Evolutionary conservation across 2,888 invertebrate species (phyloP).

Genomic region (Lycocerus yunnanus): DNA sequence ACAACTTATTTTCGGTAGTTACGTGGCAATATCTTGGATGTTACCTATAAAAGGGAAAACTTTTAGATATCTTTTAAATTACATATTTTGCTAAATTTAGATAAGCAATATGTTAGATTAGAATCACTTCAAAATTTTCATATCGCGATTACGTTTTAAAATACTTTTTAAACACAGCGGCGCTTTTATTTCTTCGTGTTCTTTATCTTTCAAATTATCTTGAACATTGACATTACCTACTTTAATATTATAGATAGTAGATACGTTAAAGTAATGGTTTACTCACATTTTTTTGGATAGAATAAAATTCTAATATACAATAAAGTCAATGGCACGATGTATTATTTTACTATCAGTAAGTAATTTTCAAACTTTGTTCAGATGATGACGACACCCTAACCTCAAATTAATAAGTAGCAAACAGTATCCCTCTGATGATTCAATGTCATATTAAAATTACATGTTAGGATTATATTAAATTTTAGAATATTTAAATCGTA

Average conservation of each 20-base stretch:
- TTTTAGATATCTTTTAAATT: not conserved
- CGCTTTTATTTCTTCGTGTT: not conserved
- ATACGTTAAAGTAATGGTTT: not conserved
- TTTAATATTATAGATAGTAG: not conserved
- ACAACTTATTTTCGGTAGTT: not conserved
- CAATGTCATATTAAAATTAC: too few species aligned
- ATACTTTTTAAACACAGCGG: not conserved
- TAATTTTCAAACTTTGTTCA: not conserved
- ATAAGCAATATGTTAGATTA: not conserved
- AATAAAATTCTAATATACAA: not conserved
- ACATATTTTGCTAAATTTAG: not conserved
- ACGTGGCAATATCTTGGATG: not conserved
- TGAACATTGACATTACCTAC: not conserved
- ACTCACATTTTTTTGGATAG: not conserved
- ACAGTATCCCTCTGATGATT: too few species aligned
- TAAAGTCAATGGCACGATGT: not conserved
- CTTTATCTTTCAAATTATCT: not conserved
- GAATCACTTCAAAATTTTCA: not conserved
- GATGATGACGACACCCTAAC: not conserved
- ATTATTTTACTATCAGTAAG: not conserved
- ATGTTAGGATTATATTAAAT: too few species aligned
- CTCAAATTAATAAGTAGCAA: not conserved
- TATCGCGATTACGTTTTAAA: not conserved
- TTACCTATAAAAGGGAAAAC: not conserved
- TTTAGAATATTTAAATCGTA: not conserved